A percentile compares a stretch with the other conserved stretches of the same genome.
Conservation (phyloP, 2,113 vertebrate genomes). For the Corvus cornix region DNA sequence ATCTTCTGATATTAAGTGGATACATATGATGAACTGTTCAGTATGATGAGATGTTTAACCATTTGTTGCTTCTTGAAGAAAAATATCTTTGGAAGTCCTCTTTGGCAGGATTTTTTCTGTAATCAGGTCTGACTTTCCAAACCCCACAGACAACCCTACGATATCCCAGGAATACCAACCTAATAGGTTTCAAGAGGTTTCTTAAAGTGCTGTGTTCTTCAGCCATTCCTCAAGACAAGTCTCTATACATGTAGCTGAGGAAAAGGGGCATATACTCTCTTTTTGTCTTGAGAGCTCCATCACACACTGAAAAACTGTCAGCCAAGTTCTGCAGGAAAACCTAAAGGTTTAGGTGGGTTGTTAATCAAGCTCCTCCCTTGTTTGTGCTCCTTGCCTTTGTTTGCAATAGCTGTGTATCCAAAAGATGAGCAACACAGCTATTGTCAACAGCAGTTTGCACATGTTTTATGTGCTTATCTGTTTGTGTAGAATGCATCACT, state of each 20-base stretch:
- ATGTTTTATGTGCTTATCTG: background rate
- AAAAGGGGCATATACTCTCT: background rate
- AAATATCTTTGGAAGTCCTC: background rate
- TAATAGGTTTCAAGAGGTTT: background rate
- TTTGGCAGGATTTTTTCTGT: background rate
- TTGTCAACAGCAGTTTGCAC: background rate
- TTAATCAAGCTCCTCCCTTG: background rate
- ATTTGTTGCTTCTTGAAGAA: background rate
- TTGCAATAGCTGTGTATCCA: background rate
- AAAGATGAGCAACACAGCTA: background rate
- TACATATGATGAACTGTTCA: background rate
- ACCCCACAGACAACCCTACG: background rate
- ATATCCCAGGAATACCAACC: background rate
- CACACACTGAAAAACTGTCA: background rate
- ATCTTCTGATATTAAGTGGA: background rate
- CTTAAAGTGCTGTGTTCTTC: background rate
- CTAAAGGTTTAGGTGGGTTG: background rate
- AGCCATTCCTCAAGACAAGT: background rate
- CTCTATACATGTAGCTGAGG: background rate
- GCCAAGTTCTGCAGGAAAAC: background rate
- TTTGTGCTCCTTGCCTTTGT: background rate
- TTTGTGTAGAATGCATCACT: background rate
- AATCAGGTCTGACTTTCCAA: background rate
- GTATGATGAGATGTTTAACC: background rate
- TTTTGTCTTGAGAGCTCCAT: background rate